Base-by-base conservation (phyloP, 2,888 invertebrate species). In the Melipona bicolor region DNA sequence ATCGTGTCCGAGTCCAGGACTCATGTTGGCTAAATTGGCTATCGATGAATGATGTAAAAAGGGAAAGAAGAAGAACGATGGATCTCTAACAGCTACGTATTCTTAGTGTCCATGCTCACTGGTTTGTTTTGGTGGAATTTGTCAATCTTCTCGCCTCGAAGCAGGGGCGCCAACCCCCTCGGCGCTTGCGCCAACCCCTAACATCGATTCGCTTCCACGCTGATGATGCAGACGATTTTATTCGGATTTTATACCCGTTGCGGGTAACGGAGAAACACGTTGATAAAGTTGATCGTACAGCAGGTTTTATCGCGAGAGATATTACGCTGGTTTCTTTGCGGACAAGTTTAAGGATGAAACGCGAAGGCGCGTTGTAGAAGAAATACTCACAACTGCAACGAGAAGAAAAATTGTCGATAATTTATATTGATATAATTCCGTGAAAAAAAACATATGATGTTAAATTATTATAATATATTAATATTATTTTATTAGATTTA, bases 1-100 rank as follows among this genome's bases (percentile, higher is more conserved):
- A 89, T 94, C 94, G 83, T 93, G 93, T 78, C 94, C 94, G 27
- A 94, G 90, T 83, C 93, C 93, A 24, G 94, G 94, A 88, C 91
- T 93, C 94, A 94, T 94, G 85, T 89, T 88, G 76, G n/a, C 67
- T 73, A 68, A 64, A 59, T 61, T n/a, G 3, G 3, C 67, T 67
- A 59, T 73, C 75, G 67, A 62, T 83, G 79, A 64, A n/a, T 78
- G 71, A 36, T 75, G 67, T 32, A 24, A 27, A 24, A 27, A 71
- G 52, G 61, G 77, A 64, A 75, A 67, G 62, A 52, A 43, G 68
- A 68, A 75, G 59, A 77, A 77, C 75, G 64, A 80, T 72, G 74
- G 32, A 59, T 56, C 59, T 36, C 65, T 62, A 62, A 54, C 49
- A 43, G 59, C 73, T 81, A 85, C 84, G 84, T 77, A 13, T 64